Conservation (phyloP, 2,113 vertebrate genomes). For the Lota lota region DNA sequence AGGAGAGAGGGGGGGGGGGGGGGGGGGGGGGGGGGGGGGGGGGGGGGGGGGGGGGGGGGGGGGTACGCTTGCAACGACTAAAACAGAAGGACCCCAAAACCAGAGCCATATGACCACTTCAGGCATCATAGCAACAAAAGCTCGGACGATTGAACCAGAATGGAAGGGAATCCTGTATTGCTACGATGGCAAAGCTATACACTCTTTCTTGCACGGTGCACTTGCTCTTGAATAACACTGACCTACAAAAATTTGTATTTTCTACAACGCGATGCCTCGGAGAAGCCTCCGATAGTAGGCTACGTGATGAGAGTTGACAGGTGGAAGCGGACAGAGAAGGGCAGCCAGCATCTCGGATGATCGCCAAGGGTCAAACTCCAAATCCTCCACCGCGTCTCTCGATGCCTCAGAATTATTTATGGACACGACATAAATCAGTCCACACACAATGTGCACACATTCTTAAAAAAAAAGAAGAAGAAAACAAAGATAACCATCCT, state of each 20-base stretch:
- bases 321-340: constrained; percentile 62
- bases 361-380: constrained; percentile 66
- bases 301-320: constrained; percentile 68
- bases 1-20: constrained; percentile 10
- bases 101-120: constrained; percentile 67
- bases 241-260: constrained; percentile 43
- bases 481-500: too few relatives aligned
- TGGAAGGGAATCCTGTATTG: not conserved
- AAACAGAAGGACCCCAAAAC: constrained; percentile 62
- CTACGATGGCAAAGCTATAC: constrained; percentile 13
- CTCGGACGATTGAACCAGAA: constrained; percentile 17
- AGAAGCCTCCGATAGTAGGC: constrained; percentile 35
- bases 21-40: too few relatives aligned
- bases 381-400: constrained; percentile 44
- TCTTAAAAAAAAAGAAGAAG: too few relatives aligned
- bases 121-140: constrained; percentile 49
- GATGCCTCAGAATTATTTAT: constrained; percentile 33
- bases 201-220: constrained; percentile 24
- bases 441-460: not conserved
- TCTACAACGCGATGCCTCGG: constrained; percentile 32
- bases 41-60: constrained; percentile 11
- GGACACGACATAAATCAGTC: constrained; percentile 12
- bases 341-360: constrained; percentile 55
- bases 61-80: constrained; percentile 24
- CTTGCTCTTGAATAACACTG: constrained; percentile 37